Conservation (phyloP, 2,797 vertebrate species). For the Astyanax mexicanus region DNA sequence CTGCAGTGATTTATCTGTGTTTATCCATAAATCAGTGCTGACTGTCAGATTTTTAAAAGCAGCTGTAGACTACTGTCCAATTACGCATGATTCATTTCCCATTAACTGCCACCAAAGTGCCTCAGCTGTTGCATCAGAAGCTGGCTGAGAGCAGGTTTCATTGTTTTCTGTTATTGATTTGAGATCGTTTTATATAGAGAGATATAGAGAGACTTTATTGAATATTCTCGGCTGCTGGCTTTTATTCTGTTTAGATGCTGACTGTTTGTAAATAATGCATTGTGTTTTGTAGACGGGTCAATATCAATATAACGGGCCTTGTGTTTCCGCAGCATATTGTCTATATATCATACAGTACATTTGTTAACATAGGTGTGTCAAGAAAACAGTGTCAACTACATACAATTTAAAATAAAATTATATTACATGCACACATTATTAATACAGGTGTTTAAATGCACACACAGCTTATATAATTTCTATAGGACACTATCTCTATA, state of each 20-base stretch:
- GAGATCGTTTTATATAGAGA: background rate
- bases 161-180: conserved; percentile 8
- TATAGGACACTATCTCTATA: too few relatives aligned
- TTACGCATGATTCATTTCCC: conserved; percentile 22
- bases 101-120: conserved; percentile 5
- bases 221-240: background rate
- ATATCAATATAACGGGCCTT: too few relatives aligned
- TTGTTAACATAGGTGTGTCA: too few relatives aligned
- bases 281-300: background rate
- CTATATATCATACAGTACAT: too few relatives aligned
- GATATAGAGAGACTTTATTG: background rate
- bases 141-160: background rate
- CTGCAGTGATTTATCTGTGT: conserved; percentile 1
- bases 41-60: conserved; percentile 32
- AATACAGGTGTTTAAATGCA: too few relatives aligned
- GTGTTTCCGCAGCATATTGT: too few relatives aligned
- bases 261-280: background rate
- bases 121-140: background rate
- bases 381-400: too few relatives aligned
- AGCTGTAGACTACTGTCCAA: conserved; percentile 23
- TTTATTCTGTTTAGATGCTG: background rate
- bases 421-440: background rate
- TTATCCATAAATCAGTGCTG: conserved; percentile 25
- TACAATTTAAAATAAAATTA: too few relatives aligned
- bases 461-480: too few relatives aligned